Evolutionary conservation across 2,797 vertebrate species (phyloP).

Genomic region (Denticeps clupeoides): DNA sequence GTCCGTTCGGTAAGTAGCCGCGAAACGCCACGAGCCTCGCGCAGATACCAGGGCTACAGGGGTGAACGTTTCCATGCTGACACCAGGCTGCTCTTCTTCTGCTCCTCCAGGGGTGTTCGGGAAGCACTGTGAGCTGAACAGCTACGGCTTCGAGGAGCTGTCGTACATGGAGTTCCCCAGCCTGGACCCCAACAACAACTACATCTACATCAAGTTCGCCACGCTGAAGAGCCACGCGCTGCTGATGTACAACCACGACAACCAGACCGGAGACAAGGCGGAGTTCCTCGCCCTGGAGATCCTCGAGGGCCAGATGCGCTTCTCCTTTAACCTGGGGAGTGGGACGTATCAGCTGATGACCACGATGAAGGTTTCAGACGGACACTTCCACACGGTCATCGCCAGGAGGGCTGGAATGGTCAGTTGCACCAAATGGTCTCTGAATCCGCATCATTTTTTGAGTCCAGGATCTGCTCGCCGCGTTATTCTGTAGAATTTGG

Average conservation of each 20-base stretch:
- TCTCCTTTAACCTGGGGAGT: conserved; percentile 91
- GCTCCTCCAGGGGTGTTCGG: conserved; percentile 87
- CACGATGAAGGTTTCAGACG: conserved; percentile 83
- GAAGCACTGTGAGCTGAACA: conserved; percentile 94
- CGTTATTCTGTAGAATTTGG: too few relatives aligned
- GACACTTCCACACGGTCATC: conserved; percentile 91
- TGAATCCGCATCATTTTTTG: conserved; percentile 38
- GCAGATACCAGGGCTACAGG: too few relatives aligned
- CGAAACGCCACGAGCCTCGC: conserved; percentile 26
- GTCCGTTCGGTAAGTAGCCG: conserved; percentile 93
- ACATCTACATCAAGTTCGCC: conserved; percentile 95
- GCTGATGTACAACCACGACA: conserved; percentile 92
- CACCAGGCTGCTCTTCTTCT: too few relatives aligned
- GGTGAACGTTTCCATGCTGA: too few relatives aligned
- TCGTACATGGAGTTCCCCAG: conserved; percentile 98
- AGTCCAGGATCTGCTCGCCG: too few relatives aligned
- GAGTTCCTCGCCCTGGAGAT: conserved; percentile 93
- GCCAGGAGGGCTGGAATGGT: conserved; percentile 94
- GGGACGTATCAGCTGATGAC: conserved; percentile 85
- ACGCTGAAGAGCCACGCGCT: conserved; percentile 81
- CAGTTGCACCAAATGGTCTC: conserved; percentile 34
- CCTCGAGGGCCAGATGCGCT: conserved; percentile 71
- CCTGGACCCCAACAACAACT: conserved; percentile 95
- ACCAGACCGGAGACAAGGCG: conserved; percentile 86
- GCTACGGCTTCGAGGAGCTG: conserved; percentile 92